Conservation (phyloP, 2,113 vertebrate species). For the Spilogale gracilis region DNA sequence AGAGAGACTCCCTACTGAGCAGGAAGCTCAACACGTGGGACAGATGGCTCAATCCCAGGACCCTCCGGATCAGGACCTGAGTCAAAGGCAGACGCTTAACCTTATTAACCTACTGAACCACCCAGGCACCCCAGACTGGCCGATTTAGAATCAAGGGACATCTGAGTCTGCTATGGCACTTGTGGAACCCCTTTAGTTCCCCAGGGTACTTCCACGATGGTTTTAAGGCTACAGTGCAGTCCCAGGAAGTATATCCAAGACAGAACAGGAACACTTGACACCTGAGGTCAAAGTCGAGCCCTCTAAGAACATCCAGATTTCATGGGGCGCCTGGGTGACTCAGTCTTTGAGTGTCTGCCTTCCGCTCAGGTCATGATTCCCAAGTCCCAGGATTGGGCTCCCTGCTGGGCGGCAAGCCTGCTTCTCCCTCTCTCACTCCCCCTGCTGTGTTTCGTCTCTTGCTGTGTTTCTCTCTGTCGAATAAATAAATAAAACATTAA, state of each 20-base stretch:
- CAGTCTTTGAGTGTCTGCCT: no score
- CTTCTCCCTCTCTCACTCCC: no score
- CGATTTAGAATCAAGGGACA: background rate
- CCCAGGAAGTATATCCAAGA: background rate
- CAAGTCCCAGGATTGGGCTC: no score
- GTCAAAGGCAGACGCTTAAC: background rate
- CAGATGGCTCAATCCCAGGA: background rate
- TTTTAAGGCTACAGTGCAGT: background rate
- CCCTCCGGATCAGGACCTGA: background rate
- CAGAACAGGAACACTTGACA: background rate
- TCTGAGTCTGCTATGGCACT: background rate
- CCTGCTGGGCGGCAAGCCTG: no score
- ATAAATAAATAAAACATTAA: no score
- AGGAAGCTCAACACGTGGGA: background rate
- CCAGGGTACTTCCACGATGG: background rate
- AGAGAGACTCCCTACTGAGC: background rate
- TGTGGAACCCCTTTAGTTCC: background rate
- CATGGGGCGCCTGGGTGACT: background rate
- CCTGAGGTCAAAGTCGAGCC: slow-evolving; percentile 4
- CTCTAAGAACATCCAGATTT: background rate
- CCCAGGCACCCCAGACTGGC: background rate
- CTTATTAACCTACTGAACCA: background rate
- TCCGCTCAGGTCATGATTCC: no score
- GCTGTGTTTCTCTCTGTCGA: no score
- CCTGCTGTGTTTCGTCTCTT: no score